These are phyloP conservation scores for Sorex maritimensis DNA, from an alignment of 2,797 vertebrate species.

Conservation along the genomic window DNA sequence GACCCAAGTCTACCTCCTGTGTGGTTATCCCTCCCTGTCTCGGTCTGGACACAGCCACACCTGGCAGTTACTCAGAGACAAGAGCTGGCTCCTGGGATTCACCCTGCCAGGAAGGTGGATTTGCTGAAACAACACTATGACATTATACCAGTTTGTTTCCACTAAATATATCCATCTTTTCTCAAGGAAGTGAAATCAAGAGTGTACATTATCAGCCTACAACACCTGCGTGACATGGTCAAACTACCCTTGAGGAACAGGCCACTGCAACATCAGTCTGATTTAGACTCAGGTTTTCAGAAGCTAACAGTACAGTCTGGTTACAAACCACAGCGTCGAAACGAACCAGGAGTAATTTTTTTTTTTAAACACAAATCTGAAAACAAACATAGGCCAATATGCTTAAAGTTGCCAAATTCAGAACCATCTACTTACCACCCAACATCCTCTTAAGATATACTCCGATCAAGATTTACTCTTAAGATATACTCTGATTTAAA, in stretches of 20 bases:
- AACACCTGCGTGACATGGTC: background rate
- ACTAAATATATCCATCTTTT: constrained; percentile 30
- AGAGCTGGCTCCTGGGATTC: background rate
- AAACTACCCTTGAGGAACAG: constrained; percentile 48
- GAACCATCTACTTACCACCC: constrained; percentile 60
- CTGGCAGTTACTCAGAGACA: constrained; percentile 4
- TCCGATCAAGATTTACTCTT: constrained; percentile 10
- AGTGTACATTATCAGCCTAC: constrained; percentile 11
- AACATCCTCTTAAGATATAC: constrained; percentile 47
- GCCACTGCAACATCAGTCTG: constrained; percentile 3
- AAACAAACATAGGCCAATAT: constrained; percentile 57
- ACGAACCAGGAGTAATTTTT: constrained; percentile 13
- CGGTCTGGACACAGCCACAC: background rate
- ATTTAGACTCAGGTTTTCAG: constrained; percentile 53
- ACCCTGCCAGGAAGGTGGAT: background rate
- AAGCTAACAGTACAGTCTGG: constrained; percentile 66
- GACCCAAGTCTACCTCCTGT: background rate
- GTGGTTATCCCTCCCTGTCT: background rate
- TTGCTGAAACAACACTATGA: background rate
- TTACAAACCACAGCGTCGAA: constrained; percentile 53
- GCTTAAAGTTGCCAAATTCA: constrained; percentile 56
- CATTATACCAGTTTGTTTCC: constrained; percentile 38
- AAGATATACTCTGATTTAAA: constrained; percentile 63
- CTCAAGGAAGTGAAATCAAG: constrained; percentile 34
- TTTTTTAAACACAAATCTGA: constrained; percentile 74